Evolutionary conservation across 2,113 vertebrate species (phyloP).

Genomic region (Bubo bubo): DNA sequence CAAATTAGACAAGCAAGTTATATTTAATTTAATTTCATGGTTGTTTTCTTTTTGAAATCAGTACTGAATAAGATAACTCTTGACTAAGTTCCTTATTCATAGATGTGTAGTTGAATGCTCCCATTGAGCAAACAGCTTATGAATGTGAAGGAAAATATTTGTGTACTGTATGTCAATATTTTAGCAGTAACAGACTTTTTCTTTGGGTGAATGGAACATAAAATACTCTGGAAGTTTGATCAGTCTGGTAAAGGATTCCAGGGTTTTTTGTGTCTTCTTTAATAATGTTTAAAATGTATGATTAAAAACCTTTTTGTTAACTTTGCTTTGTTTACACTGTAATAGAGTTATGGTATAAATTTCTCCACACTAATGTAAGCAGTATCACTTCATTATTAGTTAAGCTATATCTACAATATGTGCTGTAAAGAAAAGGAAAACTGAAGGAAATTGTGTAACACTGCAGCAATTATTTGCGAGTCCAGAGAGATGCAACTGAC

Average conservation of each 20-base stretch:
- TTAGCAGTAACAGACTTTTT: constrained; percentile 1
- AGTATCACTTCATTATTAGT: not conserved
- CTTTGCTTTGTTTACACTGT: not conserved
- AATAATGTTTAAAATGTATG: not conserved
- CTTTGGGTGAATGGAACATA: not conserved
- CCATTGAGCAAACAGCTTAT: constrained; percentile 35
- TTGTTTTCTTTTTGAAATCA: constrained; percentile 41
- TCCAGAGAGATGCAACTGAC: not conserved
- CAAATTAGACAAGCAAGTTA: constrained; percentile 39
- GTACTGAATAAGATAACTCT: constrained; percentile 24
- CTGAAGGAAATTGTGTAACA: not conserved
- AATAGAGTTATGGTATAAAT: not conserved
- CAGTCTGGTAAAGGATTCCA: not conserved
- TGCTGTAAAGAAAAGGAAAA: not conserved
- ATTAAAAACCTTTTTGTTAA: not conserved
- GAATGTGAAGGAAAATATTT: constrained; percentile 62
- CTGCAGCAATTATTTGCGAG: not conserved
- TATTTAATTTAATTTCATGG: constrained; percentile 47
- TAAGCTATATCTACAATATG: not conserved
- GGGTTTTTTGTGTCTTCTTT: not conserved
- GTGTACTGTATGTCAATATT: constrained; percentile 44
- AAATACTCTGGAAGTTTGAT: not conserved
- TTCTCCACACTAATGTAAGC: not conserved
- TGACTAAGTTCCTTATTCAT: constrained; percentile 24
- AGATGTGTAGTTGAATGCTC: constrained; percentile 20